Base-by-base conservation (phyloP, 2,888 invertebrate genomes). In the Euplexia lucipara region DNA sequence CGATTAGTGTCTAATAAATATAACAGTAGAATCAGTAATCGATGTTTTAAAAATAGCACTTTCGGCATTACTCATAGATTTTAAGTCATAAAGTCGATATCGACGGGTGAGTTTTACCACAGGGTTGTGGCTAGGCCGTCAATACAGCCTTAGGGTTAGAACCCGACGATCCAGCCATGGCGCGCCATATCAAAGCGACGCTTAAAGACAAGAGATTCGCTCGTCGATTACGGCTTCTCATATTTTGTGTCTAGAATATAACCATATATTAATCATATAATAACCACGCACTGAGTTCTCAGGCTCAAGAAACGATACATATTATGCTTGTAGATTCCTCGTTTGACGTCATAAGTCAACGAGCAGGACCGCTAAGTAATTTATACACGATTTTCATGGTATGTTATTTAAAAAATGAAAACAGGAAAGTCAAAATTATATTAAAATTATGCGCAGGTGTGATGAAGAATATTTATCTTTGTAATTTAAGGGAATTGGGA, bases 241-340 rank as follows among this genome's bases (percentile, higher is more conserved):
- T 45, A n/a, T n/a, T n/a, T n/a, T 41, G 35, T 71, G 51, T 63
- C 63, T 71, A 52, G 20, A 70, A 51, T 70, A 18, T 52, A 37
- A 41, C 2, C 20, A 22, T 30, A 12, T 26, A 54, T 20, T 41
- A 32, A 60, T 32, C 18, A 42, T 48, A 58, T 35, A 35, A 47
- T 57, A 69, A 8, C 5, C 16, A 44, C 18, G 22, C 7, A 12
- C 1, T 3, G 35, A 20, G 26, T 34, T 39, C 8, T 16, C 9
- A 20, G n/a, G 45, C 26, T 34, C 14, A 5, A 20, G 32, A 22
- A 39, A 45, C 1, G 44, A 20, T 12, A 12, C n/a, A n/a, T n/a
- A n/a, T n/a, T n/a, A 20, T 22, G 34, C 12, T 9, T 51, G 35
- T 14, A 32, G 32, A 18, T 57, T 67, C 7, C 16, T 30, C 44